Conservation (phyloP, 2,113 vertebrate species). For the Ptilonorhynchus violaceus region DNA sequence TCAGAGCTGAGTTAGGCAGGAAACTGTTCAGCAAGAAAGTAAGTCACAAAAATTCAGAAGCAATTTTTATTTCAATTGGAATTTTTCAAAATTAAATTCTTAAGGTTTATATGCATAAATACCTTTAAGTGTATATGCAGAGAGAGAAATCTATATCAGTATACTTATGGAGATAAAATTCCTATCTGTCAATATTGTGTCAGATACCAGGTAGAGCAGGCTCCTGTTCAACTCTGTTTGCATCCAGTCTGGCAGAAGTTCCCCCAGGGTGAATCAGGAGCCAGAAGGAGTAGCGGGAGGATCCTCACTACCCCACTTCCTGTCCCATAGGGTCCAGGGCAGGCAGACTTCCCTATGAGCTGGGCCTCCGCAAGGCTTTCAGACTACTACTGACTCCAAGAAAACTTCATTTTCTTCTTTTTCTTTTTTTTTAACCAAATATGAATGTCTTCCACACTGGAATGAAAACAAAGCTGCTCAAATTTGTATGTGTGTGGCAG, state of each 20-base stretch:
- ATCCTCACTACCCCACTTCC: not conserved
- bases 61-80: not conserved
- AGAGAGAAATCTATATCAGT: not conserved
- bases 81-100: not conserved
- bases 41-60: not conserved
- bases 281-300: not conserved
- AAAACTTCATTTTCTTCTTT: not conserved
- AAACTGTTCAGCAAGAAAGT: not conserved
- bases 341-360: not conserved
- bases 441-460: not conserved
- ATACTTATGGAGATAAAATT: not conserved
- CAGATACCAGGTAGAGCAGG: not conserved
- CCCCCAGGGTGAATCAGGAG: fast-evolving
- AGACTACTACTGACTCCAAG: not conserved
- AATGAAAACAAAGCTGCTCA: constrained; percentile 29
- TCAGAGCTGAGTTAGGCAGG: not conserved
- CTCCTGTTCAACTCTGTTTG: not conserved
- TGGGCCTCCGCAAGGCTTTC: not conserved
- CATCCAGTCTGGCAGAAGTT: not conserved
- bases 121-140: not conserved
- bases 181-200: not conserved
- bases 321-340: not conserved
- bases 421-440: not conserved
- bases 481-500: not conserved
- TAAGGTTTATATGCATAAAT: not conserved